phyloP scores from a whole-genome alignment of 2,113 vertebrate genomes.

The Talpa occidentalis region DNA sequence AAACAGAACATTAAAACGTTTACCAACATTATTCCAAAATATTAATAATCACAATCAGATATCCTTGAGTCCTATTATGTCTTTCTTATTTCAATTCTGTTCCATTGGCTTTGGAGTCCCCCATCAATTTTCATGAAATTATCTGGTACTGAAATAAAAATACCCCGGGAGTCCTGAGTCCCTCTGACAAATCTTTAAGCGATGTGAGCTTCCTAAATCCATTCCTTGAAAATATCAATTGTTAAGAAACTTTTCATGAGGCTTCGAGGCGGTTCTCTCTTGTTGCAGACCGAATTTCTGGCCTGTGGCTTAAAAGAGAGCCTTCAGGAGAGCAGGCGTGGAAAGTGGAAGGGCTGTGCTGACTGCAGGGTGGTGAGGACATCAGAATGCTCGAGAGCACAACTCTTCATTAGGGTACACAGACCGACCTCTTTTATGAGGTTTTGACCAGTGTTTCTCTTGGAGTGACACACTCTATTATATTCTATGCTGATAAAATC shows the following conservation, averaged over 20 bases:
- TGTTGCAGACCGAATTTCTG: not conserved
- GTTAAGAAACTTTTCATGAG: not conserved
- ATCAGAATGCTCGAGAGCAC: not conserved
- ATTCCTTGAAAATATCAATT: not conserved
- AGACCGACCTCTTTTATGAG: not conserved
- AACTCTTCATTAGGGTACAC: not conserved
- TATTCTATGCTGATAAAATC: not conserved
- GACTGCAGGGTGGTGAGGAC: not conserved
- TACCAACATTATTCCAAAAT: not conserved
- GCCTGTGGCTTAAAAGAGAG: not conserved
- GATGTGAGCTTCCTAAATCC: not conserved
- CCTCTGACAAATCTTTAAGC: not conserved
- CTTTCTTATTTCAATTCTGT: not conserved
- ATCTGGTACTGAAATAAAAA: constrained; percentile 2
- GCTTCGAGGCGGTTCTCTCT: not conserved
- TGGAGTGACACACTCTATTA: not conserved
- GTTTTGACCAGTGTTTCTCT: constrained; percentile 4
- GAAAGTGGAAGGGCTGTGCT: not conserved
- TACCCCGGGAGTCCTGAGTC: not conserved
- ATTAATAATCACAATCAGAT: not conserved
- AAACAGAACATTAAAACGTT: not conserved
- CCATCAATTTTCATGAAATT: not conserved
- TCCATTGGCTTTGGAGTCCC: not conserved
- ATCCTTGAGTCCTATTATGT: not conserved
- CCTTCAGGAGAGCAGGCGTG: not conserved